Conservation (phyloP, 2,888 invertebrate species). For the Hecatera dysodea region DNA sequence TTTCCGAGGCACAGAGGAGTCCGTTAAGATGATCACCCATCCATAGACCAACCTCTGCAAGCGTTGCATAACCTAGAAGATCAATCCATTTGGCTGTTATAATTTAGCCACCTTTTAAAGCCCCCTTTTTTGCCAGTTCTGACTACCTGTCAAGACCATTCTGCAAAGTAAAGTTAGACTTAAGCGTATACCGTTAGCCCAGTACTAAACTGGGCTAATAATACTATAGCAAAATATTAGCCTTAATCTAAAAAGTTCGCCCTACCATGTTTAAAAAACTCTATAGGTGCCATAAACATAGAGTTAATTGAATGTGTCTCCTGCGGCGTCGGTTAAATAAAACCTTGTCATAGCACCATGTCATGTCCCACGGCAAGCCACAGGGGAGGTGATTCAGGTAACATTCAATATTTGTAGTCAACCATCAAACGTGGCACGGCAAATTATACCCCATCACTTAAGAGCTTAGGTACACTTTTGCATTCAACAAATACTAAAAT, state of each 20-base stretch:
- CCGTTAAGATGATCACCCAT: too few relatives aligned
- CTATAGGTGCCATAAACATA: slow-evolving; percentile 38
- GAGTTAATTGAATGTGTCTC: slow-evolving; percentile 64
- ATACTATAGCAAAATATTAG: neutral
- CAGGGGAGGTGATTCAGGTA: slow-evolving; percentile 66
- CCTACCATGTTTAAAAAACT: slow-evolving; percentile 3
- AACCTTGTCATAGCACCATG: slow-evolving; percentile 60
- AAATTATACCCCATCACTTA: slow-evolving; percentile 35
- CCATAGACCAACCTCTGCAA: too few relatives aligned
- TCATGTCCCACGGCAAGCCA: slow-evolving; percentile 52
- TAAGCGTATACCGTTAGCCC: too few relatives aligned
- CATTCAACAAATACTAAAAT: slow-evolving; percentile 6
- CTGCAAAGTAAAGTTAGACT: too few relatives aligned
- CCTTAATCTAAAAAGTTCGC: neutral
- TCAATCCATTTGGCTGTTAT: too few relatives aligned
- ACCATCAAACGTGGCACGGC: slow-evolving; percentile 16
- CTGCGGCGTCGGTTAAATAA: slow-evolving; percentile 63
- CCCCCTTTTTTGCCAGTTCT: too few relatives aligned
- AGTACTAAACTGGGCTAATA: too few relatives aligned
- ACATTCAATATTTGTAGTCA: slow-evolving; percentile 65
- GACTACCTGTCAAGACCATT: too few relatives aligned
- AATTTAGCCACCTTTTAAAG: too few relatives aligned
- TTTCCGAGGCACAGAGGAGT: too few relatives aligned
- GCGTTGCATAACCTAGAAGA: too few relatives aligned
- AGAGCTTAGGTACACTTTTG: slow-evolving; percentile 42